phyloP scores from a whole-genome alignment of 64 coral and sea anemone genomes.

The Montipora sp. region DNA sequence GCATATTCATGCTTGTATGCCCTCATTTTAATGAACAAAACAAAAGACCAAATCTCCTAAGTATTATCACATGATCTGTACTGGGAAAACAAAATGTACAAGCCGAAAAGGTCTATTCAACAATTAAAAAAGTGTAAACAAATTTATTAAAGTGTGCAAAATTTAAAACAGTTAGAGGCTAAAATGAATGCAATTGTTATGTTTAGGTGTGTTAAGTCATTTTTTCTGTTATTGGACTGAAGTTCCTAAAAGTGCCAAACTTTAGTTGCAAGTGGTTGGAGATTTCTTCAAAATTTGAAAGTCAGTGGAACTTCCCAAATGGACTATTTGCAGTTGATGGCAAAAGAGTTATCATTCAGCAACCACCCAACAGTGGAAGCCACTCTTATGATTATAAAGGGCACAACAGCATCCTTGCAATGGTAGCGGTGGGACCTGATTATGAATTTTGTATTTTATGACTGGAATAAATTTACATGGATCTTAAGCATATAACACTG shows the following conservation, averaged over 20 bases:
- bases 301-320: slow-evolving; percentile 57
- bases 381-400: slow-evolving; percentile 9
- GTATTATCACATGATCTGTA: no score
- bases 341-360: slow-evolving; percentile 37
- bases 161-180: neutral
- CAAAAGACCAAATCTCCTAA: no score
- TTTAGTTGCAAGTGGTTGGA: neutral
- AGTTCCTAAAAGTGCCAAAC: slow-evolving; percentile 39
- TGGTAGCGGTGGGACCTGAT: slow-evolving; percentile 26
- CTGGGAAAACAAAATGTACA: no score
- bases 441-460: neutral
- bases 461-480: no score
- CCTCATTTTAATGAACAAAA: no score
- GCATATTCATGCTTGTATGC: no score
- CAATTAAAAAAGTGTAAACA: slow-evolving; percentile 5
- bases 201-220: slow-evolving; percentile 34
- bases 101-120: neutral
- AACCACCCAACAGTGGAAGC: slow-evolving; percentile 20
- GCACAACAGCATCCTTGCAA: slow-evolving; percentile 32
- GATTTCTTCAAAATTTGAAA: neutral
- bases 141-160: slow-evolving; percentile 9
- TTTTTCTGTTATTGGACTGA: neutral
- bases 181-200: neutral
- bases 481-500: no score
- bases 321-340: slow-evolving; percentile 40